These are phyloP conservation scores for Charanyca ferruginea DNA, from an alignment of 2,888 invertebrate species.

Conservation along the genomic window DNA sequence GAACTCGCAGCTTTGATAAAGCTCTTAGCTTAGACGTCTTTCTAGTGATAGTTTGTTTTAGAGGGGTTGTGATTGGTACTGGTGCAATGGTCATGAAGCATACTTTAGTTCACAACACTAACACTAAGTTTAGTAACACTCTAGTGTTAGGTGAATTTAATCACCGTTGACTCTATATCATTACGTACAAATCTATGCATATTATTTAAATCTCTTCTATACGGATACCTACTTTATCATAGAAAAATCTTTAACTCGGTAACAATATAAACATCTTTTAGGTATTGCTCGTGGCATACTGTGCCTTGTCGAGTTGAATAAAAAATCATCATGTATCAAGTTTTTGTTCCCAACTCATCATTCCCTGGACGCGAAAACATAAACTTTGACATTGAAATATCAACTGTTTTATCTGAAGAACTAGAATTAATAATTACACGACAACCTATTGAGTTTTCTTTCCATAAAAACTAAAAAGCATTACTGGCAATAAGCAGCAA, in stretches of 20 bases:
- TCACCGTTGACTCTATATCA: too few relatives aligned
- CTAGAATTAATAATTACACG: not conserved
- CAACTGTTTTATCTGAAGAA: not conserved
- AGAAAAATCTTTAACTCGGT: not conserved
- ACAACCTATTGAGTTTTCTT: not conserved
- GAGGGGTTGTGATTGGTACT: not conserved
- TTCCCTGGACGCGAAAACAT: not conserved
- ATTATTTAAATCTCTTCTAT: not conserved
- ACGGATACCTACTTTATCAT: too few relatives aligned
- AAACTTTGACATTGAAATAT: not conserved
- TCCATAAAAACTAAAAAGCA: not conserved
- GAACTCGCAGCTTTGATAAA: slow-evolving; percentile 56
- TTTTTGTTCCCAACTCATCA: not conserved
- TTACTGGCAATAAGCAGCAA: not conserved
- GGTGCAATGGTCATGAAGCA: slow-evolving; percentile 3
- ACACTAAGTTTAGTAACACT: too few relatives aligned
- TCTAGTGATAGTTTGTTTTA: slow-evolving; percentile 19
- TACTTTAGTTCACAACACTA: too few relatives aligned
- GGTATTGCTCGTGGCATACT: not conserved
- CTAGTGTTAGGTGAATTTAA: too few relatives aligned
- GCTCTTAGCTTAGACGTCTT: slow-evolving; percentile 37
- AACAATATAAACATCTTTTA: not conserved
- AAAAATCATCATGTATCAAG: not conserved
- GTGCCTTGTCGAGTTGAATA: not conserved
- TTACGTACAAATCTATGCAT: not conserved